Evolutionary conservation across 2,113 vertebrate genomes (phyloP).

Genomic region (Embiotoca jacksoni): DNA sequence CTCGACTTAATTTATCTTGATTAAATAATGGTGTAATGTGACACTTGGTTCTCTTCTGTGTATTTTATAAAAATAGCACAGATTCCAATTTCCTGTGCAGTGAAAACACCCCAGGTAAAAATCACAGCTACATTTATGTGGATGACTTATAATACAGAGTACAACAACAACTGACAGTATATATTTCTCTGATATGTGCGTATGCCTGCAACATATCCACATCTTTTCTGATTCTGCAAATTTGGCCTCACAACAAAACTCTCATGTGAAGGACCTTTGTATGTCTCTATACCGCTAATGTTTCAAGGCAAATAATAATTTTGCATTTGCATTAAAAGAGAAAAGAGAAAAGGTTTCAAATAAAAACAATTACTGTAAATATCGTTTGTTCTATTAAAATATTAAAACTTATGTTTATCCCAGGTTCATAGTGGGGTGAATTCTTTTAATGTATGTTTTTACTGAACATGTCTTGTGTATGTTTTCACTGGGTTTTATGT

Average conservation of each 20-base stretch:
- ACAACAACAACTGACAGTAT: neutral
- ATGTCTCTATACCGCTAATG: neutral
- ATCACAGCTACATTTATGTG: neutral
- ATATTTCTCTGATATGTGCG: neutral
- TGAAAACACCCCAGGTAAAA: slow-evolving; percentile 56
- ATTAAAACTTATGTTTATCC: too few relatives aligned
- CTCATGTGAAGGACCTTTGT: neutral
- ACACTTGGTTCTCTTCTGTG: slow-evolving; percentile 30
- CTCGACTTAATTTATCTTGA: neutral
- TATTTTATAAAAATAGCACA: slow-evolving; percentile 25
- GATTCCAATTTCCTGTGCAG: slow-evolving; percentile 26
- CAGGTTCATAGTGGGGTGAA: too few relatives aligned
- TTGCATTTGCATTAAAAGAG: neutral
- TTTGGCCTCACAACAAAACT: neutral
- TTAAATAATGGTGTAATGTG: slow-evolving; percentile 1
- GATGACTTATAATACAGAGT: too few relatives aligned
- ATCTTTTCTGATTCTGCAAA: neutral
- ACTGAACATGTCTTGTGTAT: too few relatives aligned
- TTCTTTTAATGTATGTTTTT: too few relatives aligned
- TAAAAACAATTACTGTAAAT: neutral
- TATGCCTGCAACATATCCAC: neutral
- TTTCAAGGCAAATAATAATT: neutral
- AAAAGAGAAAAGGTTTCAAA: neutral
- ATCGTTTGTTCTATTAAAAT: too few relatives aligned
- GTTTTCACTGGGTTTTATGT: neutral